These are phyloP conservation scores for Pristis pectinata DNA, from an alignment of 2,797 vertebrate genomes.

Conservation along the genomic window DNA sequence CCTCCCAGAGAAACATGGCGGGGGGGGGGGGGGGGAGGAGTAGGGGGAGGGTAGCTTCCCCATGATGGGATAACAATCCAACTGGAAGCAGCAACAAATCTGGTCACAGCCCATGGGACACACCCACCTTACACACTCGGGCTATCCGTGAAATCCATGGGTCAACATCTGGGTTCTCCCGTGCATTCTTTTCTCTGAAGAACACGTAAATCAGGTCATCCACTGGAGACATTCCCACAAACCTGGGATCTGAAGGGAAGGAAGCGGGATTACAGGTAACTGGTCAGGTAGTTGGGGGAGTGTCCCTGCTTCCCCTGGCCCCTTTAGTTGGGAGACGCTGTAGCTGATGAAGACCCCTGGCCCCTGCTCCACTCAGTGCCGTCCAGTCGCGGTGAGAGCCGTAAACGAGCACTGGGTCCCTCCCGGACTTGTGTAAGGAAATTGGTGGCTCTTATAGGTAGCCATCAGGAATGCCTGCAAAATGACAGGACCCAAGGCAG, in stretches of 20 bases:
- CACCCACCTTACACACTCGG: constrained; percentile 17
- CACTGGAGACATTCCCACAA: background rate
- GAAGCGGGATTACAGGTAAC: background rate
- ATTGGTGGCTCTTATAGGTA: background rate
- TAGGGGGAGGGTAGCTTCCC: background rate
- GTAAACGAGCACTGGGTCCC: background rate
- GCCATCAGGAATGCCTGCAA: background rate
- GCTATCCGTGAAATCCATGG: constrained; percentile 19
- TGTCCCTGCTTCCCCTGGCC: background rate
- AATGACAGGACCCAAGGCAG: background rate
- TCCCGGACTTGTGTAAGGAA: background rate
- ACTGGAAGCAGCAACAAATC: background rate
- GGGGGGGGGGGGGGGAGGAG: background rate
- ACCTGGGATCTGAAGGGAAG: background rate
- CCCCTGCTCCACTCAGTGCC: background rate
- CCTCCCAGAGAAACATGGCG: too few species aligned
- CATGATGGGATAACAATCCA: too few species aligned
- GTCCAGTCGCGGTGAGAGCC: too few species aligned
- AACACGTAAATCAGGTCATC: background rate
- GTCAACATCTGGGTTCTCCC: background rate
- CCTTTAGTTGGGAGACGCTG: background rate
- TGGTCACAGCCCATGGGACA: background rate
- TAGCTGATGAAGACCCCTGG: background rate
- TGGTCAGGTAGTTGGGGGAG: background rate
- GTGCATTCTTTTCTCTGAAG: background rate